Evolutionary conservation across 2,797 vertebrate species (phyloP).

Genomic region (Anguilla marmorata): DNA sequence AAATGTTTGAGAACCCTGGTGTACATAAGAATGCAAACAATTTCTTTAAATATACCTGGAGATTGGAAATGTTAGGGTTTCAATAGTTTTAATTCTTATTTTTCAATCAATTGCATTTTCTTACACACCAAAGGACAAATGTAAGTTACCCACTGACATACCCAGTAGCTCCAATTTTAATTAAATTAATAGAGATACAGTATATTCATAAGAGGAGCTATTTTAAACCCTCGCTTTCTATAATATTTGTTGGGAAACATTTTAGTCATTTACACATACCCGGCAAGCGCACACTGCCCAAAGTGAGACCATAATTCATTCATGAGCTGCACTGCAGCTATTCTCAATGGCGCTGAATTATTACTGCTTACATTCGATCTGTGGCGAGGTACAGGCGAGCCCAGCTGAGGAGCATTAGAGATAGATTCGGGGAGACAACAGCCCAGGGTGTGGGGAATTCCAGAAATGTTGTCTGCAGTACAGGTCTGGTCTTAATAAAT

Average conservation of each 20-base stretch:
- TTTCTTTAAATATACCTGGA: neutral
- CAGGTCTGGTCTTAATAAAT: conserved; percentile 21
- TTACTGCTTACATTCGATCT: conserved; percentile 25
- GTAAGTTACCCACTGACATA: conserved; percentile 44
- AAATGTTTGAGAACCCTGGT: neutral
- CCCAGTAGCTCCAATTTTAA: conserved; percentile 41
- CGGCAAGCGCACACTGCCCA: conserved; percentile 48
- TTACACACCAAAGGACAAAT: neutral
- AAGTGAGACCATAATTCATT: conserved; percentile 50
- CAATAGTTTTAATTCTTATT: neutral
- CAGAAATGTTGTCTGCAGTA: conserved; percentile 10
- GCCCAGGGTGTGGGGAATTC: neutral
- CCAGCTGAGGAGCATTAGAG: neutral
- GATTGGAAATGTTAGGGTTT: neutral
- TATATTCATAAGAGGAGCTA: conserved; percentile 43
- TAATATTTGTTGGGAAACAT: conserved; percentile 50
- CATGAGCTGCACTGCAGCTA: conserved; percentile 39
- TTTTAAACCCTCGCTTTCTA: conserved; percentile 50
- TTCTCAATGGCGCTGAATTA: conserved; percentile 36
- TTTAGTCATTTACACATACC: conserved; percentile 58
- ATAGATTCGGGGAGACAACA: neutral
- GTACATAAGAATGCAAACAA: neutral
- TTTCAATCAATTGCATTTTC: neutral
- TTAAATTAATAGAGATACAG: conserved; percentile 59
- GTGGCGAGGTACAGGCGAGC: neutral